Percentiles rank a stretch among this genome's conserved stretches.
These are phyloP conservation scores for Amorpha juglandis DNA, from an alignment of 2,888 invertebrate species.

Conservation along the genomic window DNA sequence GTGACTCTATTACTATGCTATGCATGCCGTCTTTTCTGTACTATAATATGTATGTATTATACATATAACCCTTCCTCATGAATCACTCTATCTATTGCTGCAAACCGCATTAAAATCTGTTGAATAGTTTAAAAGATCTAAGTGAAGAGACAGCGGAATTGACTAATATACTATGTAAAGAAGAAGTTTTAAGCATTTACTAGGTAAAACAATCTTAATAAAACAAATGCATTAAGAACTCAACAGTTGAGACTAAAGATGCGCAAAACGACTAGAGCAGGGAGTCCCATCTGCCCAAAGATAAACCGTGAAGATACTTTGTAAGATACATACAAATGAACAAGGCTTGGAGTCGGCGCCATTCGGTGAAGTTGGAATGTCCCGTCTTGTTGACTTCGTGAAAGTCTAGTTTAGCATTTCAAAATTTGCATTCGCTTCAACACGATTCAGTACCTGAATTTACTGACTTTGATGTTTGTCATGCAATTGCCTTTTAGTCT, in stretches of 20 bases:
- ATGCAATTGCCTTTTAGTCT: neutral
- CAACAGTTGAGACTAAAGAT: neutral
- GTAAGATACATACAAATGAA: conserved; percentile 17
- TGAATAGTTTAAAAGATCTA: too few species aligned
- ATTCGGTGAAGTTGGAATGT: conserved; percentile 10
- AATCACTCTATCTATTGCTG: too few species aligned
- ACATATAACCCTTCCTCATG: too few species aligned
- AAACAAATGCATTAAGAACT: neutral
- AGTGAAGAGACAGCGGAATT: too few species aligned
- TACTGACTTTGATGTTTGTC: neutral
- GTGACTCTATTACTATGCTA: too few species aligned
- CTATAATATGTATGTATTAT: too few species aligned
- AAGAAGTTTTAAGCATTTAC: neutral
- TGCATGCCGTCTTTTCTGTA: too few species aligned
- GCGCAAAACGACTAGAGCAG: neutral
- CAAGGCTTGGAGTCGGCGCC: conserved; percentile 1
- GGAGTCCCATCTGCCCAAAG: neutral
- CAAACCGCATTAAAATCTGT: too few species aligned
- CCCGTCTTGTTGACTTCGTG: conserved; percentile 1
- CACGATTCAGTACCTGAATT: conserved; percentile 20
- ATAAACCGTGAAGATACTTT: neutral
- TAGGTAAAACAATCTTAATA: neutral
- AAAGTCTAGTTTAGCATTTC: conserved; percentile 4
- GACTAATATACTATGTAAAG: too few species aligned
- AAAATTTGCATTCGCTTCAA: conserved; percentile 30